These are phyloP conservation scores for Brachypalpus laphriformis DNA, from an alignment of 2,888 invertebrate species.

Conservation along the genomic window DNA sequence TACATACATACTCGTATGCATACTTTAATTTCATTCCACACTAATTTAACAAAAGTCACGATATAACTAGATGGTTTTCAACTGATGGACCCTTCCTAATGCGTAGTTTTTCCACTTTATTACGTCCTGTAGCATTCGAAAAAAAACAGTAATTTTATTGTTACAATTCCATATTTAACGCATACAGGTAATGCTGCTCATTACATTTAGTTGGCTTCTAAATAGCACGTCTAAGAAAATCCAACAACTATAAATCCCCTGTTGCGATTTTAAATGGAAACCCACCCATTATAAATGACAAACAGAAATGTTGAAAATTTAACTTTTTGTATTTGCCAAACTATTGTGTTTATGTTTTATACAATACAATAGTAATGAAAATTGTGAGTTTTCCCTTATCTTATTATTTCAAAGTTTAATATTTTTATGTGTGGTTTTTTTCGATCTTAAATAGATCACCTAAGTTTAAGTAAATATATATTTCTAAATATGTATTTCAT, in stretches of 20 bases:
- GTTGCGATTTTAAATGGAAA: neutral
- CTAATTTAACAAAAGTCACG: neutral
- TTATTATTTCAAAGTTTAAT: conserved; percentile 34
- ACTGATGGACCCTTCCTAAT: neutral
- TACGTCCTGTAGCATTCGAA: neutral
- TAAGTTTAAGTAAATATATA: conserved; percentile 62
- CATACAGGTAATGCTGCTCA: neutral
- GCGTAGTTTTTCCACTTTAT: too few relatives aligned
- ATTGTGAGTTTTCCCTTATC: conserved; percentile 52
- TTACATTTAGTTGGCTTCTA: neutral
- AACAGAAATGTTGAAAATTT: neutral
- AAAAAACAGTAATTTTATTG: neutral
- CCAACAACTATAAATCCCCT: neutral
- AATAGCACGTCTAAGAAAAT: neutral
- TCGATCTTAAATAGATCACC: conserved; percentile 62
- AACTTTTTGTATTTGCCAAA: conserved; percentile 52
- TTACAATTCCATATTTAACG: neutral
- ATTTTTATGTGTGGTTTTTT: conserved; percentile 40
- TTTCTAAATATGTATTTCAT: conserved; percentile 58
- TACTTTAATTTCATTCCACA: neutral
- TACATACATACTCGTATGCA: neutral
- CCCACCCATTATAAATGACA: neutral
- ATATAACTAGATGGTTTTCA: neutral
- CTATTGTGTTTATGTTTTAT: conserved; percentile 21
- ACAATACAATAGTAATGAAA: conserved; percentile 68